Conservation (phyloP, 2,113 vertebrate species). For the Sprattus sprattus region DNA sequence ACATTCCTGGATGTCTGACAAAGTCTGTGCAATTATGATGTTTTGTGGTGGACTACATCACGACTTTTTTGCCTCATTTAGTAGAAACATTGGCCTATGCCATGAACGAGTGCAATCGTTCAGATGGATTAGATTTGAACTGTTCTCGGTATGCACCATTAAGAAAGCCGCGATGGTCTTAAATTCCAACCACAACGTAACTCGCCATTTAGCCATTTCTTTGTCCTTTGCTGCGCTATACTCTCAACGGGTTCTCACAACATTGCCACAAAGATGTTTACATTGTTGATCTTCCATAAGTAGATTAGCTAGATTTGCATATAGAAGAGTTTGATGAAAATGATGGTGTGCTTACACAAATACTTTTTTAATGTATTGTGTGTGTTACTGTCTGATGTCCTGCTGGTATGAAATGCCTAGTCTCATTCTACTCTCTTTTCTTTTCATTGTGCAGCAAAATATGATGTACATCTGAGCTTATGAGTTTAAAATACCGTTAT, state of each 20-base stretch:
- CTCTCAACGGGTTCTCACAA: background rate
- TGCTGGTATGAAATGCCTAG: background rate
- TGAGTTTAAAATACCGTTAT: background rate
- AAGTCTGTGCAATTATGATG: background rate
- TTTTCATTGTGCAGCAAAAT: background rate
- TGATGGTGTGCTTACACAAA: background rate
- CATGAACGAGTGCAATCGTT: background rate
- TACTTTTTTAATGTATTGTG: background rate
- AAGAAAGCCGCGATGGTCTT: constrained; percentile 17
- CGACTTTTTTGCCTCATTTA: constrained; percentile 9
- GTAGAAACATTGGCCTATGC: background rate
- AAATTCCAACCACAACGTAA: constrained; percentile 9
- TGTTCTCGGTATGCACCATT: constrained; percentile 31
- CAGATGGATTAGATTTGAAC: constrained; percentile 31
- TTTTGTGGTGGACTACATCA: constrained; percentile 47
- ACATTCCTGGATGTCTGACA: constrained; percentile 6
- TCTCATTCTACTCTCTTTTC: background rate
- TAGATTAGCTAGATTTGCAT: background rate
- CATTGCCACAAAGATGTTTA: background rate
- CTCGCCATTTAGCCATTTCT: background rate
- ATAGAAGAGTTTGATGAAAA: background rate
- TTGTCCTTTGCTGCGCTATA: background rate
- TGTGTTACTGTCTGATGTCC: background rate
- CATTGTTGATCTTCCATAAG: background rate
- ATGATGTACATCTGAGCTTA: background rate